Evolutionary conservation across 2,113 vertebrate genomes (phyloP).

Genomic region (Puffinus mauretanicus): DNA sequence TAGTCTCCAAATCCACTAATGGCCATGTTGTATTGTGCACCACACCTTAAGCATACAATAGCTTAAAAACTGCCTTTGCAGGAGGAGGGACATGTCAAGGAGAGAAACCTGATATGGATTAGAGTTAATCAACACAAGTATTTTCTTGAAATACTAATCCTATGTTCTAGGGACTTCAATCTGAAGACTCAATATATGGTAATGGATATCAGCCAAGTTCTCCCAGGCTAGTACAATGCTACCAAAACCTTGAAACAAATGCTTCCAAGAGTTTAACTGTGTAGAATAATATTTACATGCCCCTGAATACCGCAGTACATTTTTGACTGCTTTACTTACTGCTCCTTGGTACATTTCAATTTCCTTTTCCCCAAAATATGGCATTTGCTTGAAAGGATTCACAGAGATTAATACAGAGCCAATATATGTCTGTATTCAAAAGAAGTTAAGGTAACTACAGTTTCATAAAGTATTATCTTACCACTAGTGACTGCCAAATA

Average conservation of each 20-base stretch:
- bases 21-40: background rate
- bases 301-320: background rate
- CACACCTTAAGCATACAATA: background rate
- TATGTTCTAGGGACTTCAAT: background rate
- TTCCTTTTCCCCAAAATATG: constrained; percentile 97
- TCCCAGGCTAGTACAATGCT: background rate
- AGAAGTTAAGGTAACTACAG: constrained; percentile 77
- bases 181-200: background rate
- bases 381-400: constrained; percentile 99
- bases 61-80: background rate
- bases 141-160: background rate
- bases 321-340: constrained; percentile 78
- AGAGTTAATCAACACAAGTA: background rate
- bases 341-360: constrained; percentile 98
- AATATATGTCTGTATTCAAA: constrained; percentile 88
- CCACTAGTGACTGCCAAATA: background rate
- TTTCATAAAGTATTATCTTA: background rate
- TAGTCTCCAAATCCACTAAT: background rate
- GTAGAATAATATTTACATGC: background rate
- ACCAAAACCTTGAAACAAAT: background rate
- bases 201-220: background rate
- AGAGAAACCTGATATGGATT: background rate
- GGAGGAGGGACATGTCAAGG: background rate
- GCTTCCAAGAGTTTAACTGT: background rate
- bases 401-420: constrained; percentile 96